Base-by-base conservation (phyloP, 2,113 vertebrate species). In the Macquaria ambigua region DNA sequence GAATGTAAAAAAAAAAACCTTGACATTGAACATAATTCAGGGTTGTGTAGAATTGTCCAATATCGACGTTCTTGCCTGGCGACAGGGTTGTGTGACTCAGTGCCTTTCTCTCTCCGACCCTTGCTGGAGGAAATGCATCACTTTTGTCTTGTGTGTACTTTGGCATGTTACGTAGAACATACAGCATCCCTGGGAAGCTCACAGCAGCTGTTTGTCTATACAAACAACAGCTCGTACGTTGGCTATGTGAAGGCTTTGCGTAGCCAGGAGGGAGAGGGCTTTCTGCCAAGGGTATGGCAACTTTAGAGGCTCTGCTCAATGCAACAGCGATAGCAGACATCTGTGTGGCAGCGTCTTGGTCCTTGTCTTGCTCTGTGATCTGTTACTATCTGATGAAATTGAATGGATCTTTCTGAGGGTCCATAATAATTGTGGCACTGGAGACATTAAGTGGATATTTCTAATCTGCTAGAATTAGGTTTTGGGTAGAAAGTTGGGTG, bases 161-260 rank as follows among this genome's bases (percentile, higher is more conserved):
- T 81, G 58, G 77, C 74, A 78, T 81, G 62, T 48, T 56, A 55
- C 83, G 71, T 64, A 39, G 23, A 77, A 66, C 70, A 43, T 77
- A 74, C 58, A 77, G 79, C 61, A 71, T 90, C 66, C 61, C 76
- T 5, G 46, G 78, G 82, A 88, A 62, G 52, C 71, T 87, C 56
- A 16, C 74, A 81, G 62, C 86, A 90, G 87, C 82, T 92, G 88
- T 67, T 85, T 0, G 1, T 79, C 82, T 66, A 50, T 59, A 69
- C 71, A 90, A 89, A 90, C 86, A 86, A 64, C 70, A 88, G 82
- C 77, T 74, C 15, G 20, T 37, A 52, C 5, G 0, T 5, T 48
- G 64, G 64, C 41, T 64, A 41, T 1, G 18, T 77, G 71, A 77
- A 50, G 56, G 41, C 37, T 75, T 72, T 37, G 31, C 34, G 23